Evolutionary conservation across 2,113 vertebrate genomes (phyloP).

Genomic region (Sus scrofa): T2T-Sscrofa CM000814.6:20926501-20927000

Average conservation of each 20-base stretch:
- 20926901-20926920: slow-evolving; percentile 2
- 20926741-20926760: not conserved
- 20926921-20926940: not conserved
- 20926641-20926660: too few relatives aligned
- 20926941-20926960: not conserved
- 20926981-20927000: not conserved
- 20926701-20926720: not conserved
- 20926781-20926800: not conserved
- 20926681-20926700: not conserved
- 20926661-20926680: too few relatives aligned
- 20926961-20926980: not conserved
- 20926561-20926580: too few relatives aligned
- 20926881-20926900: not conserved
- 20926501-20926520: too few relatives aligned
- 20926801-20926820: not conserved
- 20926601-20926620: too few relatives aligned
- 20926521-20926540: too few relatives aligned
- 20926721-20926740: not conserved
- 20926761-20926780: not conserved
- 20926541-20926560: too few relatives aligned
- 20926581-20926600: too few relatives aligned
- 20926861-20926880: not conserved
- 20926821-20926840: not conserved
- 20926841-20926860: not conserved
- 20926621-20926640: too few relatives aligned